Evolutionary conservation across 2,888 invertebrate species (phyloP).

Genomic region (Horisme vitalbata): DNA sequence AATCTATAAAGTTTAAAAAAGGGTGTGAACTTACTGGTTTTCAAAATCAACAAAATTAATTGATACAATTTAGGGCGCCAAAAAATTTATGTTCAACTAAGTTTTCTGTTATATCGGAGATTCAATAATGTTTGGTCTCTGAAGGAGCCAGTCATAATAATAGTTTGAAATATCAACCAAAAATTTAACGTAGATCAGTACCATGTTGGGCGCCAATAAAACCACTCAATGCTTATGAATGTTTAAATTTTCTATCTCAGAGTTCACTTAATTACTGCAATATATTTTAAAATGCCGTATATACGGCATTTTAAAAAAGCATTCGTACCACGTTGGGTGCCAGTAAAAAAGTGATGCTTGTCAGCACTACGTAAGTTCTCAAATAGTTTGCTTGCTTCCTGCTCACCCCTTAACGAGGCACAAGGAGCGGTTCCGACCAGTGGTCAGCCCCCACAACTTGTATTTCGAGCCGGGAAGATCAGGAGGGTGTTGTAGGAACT

Average conservation of each 20-base stretch:
- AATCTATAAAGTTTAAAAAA: no score
- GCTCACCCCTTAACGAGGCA: conserved; percentile 11
- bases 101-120: no score
- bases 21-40: no score
- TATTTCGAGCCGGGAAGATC: conserved; percentile 27
- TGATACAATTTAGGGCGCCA: no score
- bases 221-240: background rate
- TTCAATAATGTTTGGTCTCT: background rate
- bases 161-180: no score
- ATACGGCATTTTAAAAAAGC: no score
- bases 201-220: background rate
- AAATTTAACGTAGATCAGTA: background rate
- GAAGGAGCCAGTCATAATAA: no score
- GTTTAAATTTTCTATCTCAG: background rate
- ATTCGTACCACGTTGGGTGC: conserved; percentile 12
- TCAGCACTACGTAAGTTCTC: conserved; percentile 14
- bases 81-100: no score
- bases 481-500: conserved; percentile 12
- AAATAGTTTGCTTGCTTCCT: conserved; percentile 6
- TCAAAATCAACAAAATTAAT: no score
- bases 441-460: conserved; percentile 33
- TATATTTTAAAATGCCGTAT: no score
- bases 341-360: conserved; percentile 10
- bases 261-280: background rate
- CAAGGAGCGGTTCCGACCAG: conserved; percentile 20